Evolutionary conservation across 2,113 vertebrate species (phyloP).

Genomic region (Protobothrops mucrosquamatus): DNA sequence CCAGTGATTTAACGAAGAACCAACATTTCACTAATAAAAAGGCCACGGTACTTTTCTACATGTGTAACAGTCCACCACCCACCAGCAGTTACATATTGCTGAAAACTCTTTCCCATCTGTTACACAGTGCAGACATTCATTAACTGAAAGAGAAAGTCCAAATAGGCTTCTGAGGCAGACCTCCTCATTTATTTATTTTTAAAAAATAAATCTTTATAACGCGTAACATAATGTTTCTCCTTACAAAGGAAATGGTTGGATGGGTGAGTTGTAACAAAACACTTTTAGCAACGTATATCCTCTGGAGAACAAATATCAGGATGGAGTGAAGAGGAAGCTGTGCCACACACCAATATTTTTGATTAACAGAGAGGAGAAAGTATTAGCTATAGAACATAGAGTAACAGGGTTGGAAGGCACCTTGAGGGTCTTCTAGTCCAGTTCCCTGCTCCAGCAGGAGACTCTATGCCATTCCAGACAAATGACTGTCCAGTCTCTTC

Average conservation of each 20-base stretch:
- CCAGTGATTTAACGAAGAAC: constrained; percentile 26
- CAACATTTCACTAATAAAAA: background rate
- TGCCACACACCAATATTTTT: background rate
- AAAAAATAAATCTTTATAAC: background rate
- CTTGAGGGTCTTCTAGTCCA: background rate
- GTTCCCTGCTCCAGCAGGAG: background rate
- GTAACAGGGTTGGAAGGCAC: background rate
- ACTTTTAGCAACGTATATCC: background rate
- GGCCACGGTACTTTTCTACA: background rate
- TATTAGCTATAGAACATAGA: background rate
- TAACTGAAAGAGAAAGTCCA: background rate
- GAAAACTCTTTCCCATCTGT: background rate
- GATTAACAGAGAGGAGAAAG: background rate
- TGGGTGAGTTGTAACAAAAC: background rate
- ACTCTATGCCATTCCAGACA: background rate
- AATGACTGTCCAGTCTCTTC: background rate
- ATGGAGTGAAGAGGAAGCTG: background rate
- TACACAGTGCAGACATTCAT: background rate
- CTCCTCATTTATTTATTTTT: background rate
- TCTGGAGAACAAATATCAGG: background rate
- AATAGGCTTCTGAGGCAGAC: background rate
- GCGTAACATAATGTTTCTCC: background rate
- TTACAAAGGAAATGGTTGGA: background rate
- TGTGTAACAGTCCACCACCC: background rate
- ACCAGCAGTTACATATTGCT: background rate